A percentile compares a stretch with the other conserved stretches of the same genome.
These are phyloP conservation scores for Trachelipus rathkii DNA, from an alignment of 1,140 invertebrate species.

Conservation along the genomic window DNA sequence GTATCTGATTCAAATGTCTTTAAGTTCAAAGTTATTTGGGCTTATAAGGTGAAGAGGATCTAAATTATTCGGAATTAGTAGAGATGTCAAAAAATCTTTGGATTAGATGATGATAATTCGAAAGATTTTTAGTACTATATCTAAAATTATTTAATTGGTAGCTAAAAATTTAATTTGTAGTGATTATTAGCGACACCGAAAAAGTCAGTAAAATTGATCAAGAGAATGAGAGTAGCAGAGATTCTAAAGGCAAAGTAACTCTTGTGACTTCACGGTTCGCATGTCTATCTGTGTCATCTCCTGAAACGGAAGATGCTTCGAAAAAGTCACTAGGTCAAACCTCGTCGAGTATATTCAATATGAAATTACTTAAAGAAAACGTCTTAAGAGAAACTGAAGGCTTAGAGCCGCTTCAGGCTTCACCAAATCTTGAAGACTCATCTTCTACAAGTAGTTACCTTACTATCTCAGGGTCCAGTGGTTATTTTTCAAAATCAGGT, in stretches of 20 bases:
- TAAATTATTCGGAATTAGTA: constrained; percentile 17
- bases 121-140: constrained; percentile 23
- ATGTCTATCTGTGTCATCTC: constrained; percentile 38
- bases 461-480: constrained; percentile 43
- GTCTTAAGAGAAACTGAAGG: constrained; percentile 41
- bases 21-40: constrained; percentile 37
- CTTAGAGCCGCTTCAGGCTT: constrained; percentile 39
- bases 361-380: constrained; percentile 41
- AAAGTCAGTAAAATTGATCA: background rate
- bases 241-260: constrained; percentile 31
- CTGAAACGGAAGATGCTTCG: constrained; percentile 31
- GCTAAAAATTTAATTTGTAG: background rate
- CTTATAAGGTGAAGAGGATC: constrained; percentile 33
- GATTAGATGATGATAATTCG: constrained; percentile 24
- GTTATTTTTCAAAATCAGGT: constrained; percentile 43
- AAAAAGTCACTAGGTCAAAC: constrained; percentile 4
- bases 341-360: constrained; percentile 31
- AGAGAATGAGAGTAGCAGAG: background rate
- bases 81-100: background rate
- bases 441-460: constrained; percentile 42
- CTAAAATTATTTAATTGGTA: background rate
- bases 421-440: constrained; percentile 43
- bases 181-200: background rate
- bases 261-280: constrained; percentile 44
- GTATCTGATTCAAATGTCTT: constrained; percentile 40